Evolutionary conservation across 2,888 invertebrate genomes (phyloP), one percentile per base, ranked within the genome.

Genomic region (Rugalucina vietnamica): DNA sequence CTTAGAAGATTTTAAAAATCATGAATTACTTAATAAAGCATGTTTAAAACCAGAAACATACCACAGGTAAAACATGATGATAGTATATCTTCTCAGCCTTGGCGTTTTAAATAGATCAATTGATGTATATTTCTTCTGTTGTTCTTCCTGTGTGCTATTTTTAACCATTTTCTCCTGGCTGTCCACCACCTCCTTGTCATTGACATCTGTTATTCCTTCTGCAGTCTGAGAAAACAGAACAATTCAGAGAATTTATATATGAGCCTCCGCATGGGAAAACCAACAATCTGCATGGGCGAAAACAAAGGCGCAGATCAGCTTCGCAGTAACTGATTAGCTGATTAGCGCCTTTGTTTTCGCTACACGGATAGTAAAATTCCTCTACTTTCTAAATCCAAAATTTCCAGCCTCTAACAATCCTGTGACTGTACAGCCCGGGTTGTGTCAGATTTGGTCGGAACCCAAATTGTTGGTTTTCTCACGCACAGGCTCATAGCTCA

Each of bases 31-130:
- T n/a, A n/a, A n/a, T n/a, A n/a, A n/a, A n/a, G n/a, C n/a, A n/a
- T n/a, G n/a, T n/a, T n/a, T n/a, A n/a, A n/a, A n/a, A 12, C 43
- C 43, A 21, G 8, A 43, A 72, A 86, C 91, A 90, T 84, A 93
- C 93, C 91, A 92, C 34, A 93, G 78, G 83, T 90, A 93, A 82
- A 91, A 92, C 81, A 92, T 90, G 1, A 92, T 88, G n/a, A 91
- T 34, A 14, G 92, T 89, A 79, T 93, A 93, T 37, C 91, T 57
- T 54, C 91, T 82, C n/a, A 93, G 88, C 27, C 85, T 88, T 34
- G 91, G 84, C 8, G 90, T 90, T 29, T 80, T 81, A 75, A 93
- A 92, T 34, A 93, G 77, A 75, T 90, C 90, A 24, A 92, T 57
- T n/a, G 89, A 37, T 12, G 84, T 81, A 43, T 84, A 81, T 60